Evolutionary conservation across 2,888 invertebrate species (phyloP), one percentile per base, ranked within the genome.

Genomic region (Euplagia quadripunctaria): DNA sequence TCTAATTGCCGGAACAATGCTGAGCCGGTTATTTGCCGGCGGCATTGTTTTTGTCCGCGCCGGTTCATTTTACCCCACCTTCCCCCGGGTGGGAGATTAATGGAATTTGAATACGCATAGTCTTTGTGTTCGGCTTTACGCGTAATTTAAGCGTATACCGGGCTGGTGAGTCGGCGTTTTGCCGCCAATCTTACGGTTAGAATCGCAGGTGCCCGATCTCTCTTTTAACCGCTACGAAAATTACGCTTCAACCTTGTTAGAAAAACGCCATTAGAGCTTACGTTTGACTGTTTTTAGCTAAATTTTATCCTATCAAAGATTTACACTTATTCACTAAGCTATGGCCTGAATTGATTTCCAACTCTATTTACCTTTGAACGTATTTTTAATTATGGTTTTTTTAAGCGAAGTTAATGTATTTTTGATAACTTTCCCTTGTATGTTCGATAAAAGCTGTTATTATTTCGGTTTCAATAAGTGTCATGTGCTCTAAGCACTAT

Each of bases 1-100:
- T 96, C 96, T 96, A 96, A 96, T 96, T 96, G 96, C 94, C 95
- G 95, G 94, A 95, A 96, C 96, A 96, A 96, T 95, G 95, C 95
- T 94, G 95, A 95, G 94, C 95, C 93, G 94, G 95, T 95, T 95
- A 95, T 96, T 94, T 93, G 95, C 95, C 94, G 92, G 92, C 93
- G 95, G 94, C 95, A 95, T 96, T 96, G 95, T 96, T 96, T 96
- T 96, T 95, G 95, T 95, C 95, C 95, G 93, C 89, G 92, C 94
- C 91, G 94, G 95, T 94, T 96, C 94, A 95, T 94, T 95, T 95
- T 94, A 93, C 94, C 94, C 93, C 94, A 93, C 93, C 93, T 92
- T 92, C 92, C 93, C 93, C 91, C 89, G 91, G 90, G 88, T 92
- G 88, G 92, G 94, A 95, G 95, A 95, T 95, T 95, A 95, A 96